Percentiles rank a stretch among this genome's conserved stretches.
Evolutionary conservation across 1,140 invertebrate species (phyloP).

Genomic region (Protaetia brevitarsis): DNA sequence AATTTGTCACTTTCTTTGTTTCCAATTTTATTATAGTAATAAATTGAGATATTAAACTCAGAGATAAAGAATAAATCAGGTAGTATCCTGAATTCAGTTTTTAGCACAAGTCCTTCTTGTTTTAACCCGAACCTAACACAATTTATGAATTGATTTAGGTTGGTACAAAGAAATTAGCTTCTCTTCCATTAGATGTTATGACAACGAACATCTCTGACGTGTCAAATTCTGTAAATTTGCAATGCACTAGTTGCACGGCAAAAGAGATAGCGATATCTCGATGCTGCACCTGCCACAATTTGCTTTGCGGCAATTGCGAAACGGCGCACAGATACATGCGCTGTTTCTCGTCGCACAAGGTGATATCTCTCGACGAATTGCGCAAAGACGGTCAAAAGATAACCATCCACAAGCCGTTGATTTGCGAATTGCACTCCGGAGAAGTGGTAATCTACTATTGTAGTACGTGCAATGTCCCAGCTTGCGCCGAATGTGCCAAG

Average conservation of each 20-base stretch:
- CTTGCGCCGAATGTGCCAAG: conserved; percentile 79
- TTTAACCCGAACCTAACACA: too few species aligned
- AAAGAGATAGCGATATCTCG: conserved; percentile 87
- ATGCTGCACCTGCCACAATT: conserved; percentile 90
- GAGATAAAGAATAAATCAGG: too few species aligned
- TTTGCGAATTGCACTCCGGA: conserved; percentile 70
- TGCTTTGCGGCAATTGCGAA: conserved; percentile 89
- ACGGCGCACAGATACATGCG: conserved; percentile 92
- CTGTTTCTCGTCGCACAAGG: conserved; percentile 89
- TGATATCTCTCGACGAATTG: conserved; percentile 83
- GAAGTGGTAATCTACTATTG: conserved; percentile 82
- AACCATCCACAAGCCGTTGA: conserved; percentile 77
- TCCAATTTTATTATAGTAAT: too few species aligned
- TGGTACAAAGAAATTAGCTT: conserved; percentile 67
- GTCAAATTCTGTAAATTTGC: conserved; percentile 69
- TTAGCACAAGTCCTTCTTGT: too few species aligned
- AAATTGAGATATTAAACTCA: too few species aligned
- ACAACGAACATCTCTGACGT: conserved; percentile 82
- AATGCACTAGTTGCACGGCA: conserved; percentile 85
- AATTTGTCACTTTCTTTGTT: too few species aligned
- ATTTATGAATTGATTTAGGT: conserved; percentile 54
- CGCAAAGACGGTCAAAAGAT: conserved; percentile 71
- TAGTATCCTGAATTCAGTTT: too few species aligned
- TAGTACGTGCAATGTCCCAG: conserved; percentile 75
- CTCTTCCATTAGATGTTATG: conserved; percentile 78